Evolutionary conservation across 2,113 vertebrate genomes (phyloP).

Genomic region (Indicator maculatus): DNA sequence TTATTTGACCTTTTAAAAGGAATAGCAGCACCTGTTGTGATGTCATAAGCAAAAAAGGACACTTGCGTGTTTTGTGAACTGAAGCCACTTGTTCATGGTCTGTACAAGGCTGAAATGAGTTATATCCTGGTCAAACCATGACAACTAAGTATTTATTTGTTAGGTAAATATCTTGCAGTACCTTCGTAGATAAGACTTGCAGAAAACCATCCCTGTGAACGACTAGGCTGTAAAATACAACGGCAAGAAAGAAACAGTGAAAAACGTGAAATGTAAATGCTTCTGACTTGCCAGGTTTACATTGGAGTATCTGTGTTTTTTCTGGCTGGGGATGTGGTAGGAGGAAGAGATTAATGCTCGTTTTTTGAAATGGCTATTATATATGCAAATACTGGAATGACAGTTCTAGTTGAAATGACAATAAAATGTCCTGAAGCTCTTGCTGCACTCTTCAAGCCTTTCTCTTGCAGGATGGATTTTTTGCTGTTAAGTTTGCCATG

Average conservation of each 20-base stretch:
- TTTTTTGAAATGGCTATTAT: background rate
- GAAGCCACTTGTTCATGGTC: background rate
- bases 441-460: background rate
- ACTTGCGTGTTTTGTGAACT: background rate
- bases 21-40: background rate
- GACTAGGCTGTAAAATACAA: background rate
- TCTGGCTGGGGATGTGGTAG: background rate
- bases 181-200: conserved; percentile 31
- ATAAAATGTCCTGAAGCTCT: background rate
- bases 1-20: conserved; percentile 45
- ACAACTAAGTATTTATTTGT: conserved; percentile 43
- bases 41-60: background rate
- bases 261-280: background rate
- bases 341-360: background rate
- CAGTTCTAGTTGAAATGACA: background rate
- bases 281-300: background rate
- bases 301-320: background rate
- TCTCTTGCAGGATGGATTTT: background rate
- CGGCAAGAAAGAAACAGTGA: background rate
- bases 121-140: conserved; percentile 56
- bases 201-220: background rate
- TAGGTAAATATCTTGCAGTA: conserved; percentile 56
- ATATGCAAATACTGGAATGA: background rate
- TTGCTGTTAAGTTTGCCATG: background rate
- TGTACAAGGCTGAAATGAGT: conserved; percentile 41